phyloP scores from a whole-genome alignment of 2,888 invertebrate genomes.

The Pantelozetes paolii region DNA sequence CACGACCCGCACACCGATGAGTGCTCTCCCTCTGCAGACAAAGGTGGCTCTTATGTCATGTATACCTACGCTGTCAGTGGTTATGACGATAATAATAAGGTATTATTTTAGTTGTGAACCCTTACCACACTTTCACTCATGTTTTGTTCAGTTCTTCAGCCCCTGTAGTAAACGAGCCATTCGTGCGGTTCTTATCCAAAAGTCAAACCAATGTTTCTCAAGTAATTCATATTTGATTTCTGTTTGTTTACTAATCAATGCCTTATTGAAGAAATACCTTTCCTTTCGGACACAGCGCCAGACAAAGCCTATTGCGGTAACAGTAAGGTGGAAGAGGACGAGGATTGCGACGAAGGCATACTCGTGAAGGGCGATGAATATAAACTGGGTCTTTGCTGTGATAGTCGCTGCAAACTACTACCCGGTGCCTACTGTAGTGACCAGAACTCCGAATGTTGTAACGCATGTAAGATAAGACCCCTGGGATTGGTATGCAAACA shows the following conservation, averaged over 20 bases:
- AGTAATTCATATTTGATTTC: slow-evolving; percentile 48
- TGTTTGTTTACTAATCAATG: slow-evolving; percentile 3
- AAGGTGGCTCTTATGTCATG: slow-evolving; percentile 93
- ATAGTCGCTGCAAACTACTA: slow-evolving; percentile 81
- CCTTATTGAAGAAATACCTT: no score
- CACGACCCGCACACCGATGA: slow-evolving; percentile 94
- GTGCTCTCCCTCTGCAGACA: slow-evolving; percentile 88
- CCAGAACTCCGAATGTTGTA: slow-evolving; percentile 92
- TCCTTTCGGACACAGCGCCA: slow-evolving; percentile 63
- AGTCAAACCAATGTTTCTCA: slow-evolving; percentile 62
- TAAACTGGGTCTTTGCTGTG: slow-evolving; percentile 67
- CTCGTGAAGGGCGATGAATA: slow-evolving; percentile 82
- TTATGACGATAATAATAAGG: slow-evolving; percentile 92
- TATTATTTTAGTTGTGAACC: slow-evolving; percentile 51
- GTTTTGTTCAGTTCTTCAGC: slow-evolving; percentile 72
- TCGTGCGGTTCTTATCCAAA: slow-evolving; percentile 83
- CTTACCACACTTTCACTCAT: slow-evolving; percentile 5
- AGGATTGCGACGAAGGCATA: slow-evolving; percentile 93
- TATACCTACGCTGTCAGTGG: slow-evolving; percentile 94
- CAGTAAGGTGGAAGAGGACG: slow-evolving; percentile 86
- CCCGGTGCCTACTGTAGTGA: slow-evolving; percentile 91
- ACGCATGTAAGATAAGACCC: slow-evolving; percentile 80
- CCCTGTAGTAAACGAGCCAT: slow-evolving; percentile 90
- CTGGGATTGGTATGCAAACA: slow-evolving; percentile 67
- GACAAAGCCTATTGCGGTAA: slow-evolving; percentile 96